phyloP scores from a whole-genome alignment of 2,888 invertebrate species.

The Vanessa cardui region DNA sequence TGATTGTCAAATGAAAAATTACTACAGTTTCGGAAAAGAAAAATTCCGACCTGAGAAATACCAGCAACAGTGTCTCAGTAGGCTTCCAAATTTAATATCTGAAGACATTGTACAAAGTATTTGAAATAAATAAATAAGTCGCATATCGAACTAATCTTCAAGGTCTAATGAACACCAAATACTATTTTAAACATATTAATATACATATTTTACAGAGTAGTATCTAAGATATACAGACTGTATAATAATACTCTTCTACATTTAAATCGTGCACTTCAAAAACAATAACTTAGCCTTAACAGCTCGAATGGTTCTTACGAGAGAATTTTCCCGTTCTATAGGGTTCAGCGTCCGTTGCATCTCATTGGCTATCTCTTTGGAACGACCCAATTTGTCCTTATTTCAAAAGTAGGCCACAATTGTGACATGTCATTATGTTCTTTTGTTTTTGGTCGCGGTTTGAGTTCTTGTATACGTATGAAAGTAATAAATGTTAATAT shows the following conservation, averaged over 20 bases:
- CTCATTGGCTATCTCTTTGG: conserved; percentile 51
- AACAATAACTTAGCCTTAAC: conserved; percentile 9
- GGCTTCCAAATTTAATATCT: too few relatives aligned
- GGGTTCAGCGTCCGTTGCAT: conserved; percentile 47
- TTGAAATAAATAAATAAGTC: too few relatives aligned
- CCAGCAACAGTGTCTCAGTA: too few relatives aligned
- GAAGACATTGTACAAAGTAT: too few relatives aligned
- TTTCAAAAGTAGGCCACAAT: conserved; percentile 53
- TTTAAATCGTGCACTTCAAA: neutral
- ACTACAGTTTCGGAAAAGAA: too few relatives aligned
- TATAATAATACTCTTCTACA: neutral
- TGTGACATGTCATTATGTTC: conserved; percentile 44
- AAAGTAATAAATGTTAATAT: neutral
- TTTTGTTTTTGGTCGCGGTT: conserved; percentile 32
- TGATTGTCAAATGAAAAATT: too few relatives aligned
- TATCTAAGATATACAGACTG: too few relatives aligned
- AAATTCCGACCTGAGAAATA: too few relatives aligned
- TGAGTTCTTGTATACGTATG: neutral
- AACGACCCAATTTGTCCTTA: conserved; percentile 56
- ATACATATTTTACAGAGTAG: too few relatives aligned
- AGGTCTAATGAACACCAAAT: too few relatives aligned
- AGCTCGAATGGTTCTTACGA: neutral
- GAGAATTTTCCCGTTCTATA: conserved; percentile 18
- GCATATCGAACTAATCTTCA: too few relatives aligned
- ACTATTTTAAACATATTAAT: too few relatives aligned